Base-by-base conservation (phyloP, 2,797 vertebrate species). In the Staurois parvus region DNA sequence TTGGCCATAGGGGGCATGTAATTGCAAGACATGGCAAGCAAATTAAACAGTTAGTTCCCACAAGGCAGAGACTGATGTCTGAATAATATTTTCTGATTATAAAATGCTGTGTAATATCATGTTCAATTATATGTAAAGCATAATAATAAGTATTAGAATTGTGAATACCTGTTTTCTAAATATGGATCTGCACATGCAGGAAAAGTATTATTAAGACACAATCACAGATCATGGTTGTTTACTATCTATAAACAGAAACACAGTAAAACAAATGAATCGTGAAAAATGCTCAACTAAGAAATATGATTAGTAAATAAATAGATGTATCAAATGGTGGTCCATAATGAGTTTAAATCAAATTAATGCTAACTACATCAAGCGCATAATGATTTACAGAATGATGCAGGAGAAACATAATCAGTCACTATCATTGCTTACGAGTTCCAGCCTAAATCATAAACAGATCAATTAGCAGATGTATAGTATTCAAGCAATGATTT, bases 321-420 rank as follows among this genome's bases (percentile, higher is more conserved):
- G 11, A 4, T 72, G 48, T 37, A 72, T 81, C 56, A 81, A 81
- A 48, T 34, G 28, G 68, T 81, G 79, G 48, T 52, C 66, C 56
- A n/a, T 81, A 72, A 81, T 59, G 79, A 56, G 67, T 30, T 34
- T 24, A 81, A 72, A 72, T 72, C 59, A 81, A 81, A 28, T 81
- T 56, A 80, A 80, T 72, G 79, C 48, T 81, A 81, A 72, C 13
- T 62, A 30, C 52, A 37, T 62, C 30, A 59, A 62, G 52, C 79
- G 72, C 11, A 62, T 81, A 81, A 81, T 81, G 45, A 72, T 72
- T 81, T 72, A 56, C 45, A 21, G 67, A 72, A 81, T 68, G 64
- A 79, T 81, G 45, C 42, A n/a, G 69, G 67, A 42, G 32, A 72
- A 81, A 72, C 45, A 72, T 59, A 81, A 81, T 81, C 70, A 81